These are phyloP conservation scores for Piliocolobus tephrosceles DNA, from an alignment of 2,113 vertebrate genomes.

Conservation along the genomic window DNA sequence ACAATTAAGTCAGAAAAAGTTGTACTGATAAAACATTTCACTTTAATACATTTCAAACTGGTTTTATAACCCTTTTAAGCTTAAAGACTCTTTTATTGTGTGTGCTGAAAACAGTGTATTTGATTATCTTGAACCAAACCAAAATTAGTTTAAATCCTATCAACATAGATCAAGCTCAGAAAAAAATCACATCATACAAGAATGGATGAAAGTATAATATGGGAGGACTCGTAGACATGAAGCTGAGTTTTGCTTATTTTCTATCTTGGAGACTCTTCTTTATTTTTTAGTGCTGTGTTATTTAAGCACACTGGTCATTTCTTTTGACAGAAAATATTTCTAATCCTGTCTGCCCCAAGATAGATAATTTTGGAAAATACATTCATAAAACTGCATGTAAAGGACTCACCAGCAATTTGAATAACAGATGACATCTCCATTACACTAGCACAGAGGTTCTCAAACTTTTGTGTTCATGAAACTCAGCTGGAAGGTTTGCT, in stretches of 20 bases:
- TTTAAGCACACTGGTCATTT: not conserved
- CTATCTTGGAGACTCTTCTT: not conserved
- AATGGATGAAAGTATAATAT: conserved; percentile 14
- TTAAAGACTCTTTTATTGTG: not conserved
- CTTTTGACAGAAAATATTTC: conserved; percentile 11
- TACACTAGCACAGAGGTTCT: not conserved
- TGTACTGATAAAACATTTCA: not conserved
- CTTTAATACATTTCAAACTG: not conserved
- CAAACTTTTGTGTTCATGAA: not conserved
- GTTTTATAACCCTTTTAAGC: not conserved
- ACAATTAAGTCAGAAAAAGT: conserved; percentile 36
- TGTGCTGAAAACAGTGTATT: not conserved
- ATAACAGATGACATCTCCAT: not conserved
- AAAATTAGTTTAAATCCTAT: conserved; percentile 38
- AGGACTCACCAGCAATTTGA: not conserved
- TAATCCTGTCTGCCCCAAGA: not conserved
- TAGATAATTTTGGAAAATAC: conserved; percentile 22
- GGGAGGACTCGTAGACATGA: not conserved
- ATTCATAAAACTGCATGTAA: not conserved
- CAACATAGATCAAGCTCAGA: conserved; percentile 12
- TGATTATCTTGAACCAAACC: not conserved
- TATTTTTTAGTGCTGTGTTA: conserved; percentile 9
- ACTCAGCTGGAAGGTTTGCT: not conserved
- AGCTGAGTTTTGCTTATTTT: conserved; percentile 21
- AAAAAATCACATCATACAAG: not conserved